phyloP scores from a whole-genome alignment of 2,888 invertebrate genomes.

The Mallateleia sp. region DNA sequence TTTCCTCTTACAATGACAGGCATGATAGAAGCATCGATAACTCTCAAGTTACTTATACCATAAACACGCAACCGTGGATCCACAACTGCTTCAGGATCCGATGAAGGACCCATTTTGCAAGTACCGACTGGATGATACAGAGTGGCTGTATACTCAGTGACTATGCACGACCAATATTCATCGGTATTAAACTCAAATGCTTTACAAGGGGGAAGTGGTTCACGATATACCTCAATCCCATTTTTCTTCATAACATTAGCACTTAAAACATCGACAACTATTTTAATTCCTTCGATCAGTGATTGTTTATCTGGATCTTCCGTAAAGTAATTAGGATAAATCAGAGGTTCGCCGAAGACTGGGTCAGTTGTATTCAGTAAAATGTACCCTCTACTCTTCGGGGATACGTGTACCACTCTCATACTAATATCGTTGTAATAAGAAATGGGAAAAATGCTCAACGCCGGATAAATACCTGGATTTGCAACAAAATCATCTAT shows the following conservation, averaged over 20 bases:
- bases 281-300: conserved; percentile 94
- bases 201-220: conserved; percentile 94
- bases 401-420: conserved; percentile 56
- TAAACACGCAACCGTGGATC: conserved; percentile 94
- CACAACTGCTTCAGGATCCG: conserved; percentile 94
- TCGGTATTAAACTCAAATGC: conserved; percentile 93
- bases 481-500: too few species aligned
- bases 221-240: conserved; percentile 93
- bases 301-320: conserved; percentile 94
- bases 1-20: conserved; percentile 96
- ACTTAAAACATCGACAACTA: conserved; percentile 94
- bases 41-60: conserved; percentile 93
- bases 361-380: conserved; percentile 75
- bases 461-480: too few species aligned
- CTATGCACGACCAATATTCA: conserved; percentile 95
- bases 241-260: conserved; percentile 94
- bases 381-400: conserved; percentile 75
- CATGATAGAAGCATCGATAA: conserved; percentile 96
- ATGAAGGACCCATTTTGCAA: conserved; percentile 95
- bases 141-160: conserved; percentile 93
- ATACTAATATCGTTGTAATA: conserved; percentile 74
- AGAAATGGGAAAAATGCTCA: too few species aligned
- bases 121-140: conserved; percentile 96
- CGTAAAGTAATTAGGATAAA: conserved; percentile 93
- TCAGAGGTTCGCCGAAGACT: conserved; percentile 91